Evolutionary conservation across 2,113 vertebrate species (phyloP).

Genomic region (Columba janthina): DNA sequence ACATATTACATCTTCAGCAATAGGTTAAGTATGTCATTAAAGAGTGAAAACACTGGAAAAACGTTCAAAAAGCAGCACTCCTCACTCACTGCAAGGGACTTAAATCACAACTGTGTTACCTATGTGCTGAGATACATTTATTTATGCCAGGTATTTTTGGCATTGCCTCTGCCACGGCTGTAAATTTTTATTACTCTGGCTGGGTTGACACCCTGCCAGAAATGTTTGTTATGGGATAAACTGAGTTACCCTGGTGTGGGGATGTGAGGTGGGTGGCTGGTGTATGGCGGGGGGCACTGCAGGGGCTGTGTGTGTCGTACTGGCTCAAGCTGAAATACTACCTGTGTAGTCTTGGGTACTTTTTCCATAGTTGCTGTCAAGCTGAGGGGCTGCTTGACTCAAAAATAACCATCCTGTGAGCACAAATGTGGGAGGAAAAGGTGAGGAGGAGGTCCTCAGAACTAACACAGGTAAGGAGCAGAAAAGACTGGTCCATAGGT

Average conservation of each 20-base stretch:
- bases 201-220: background rate
- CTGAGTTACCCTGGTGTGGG: background rate
- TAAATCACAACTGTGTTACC: background rate
- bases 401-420: background rate
- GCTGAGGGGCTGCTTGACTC: background rate
- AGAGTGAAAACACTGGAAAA: background rate
- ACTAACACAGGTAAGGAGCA: background rate
- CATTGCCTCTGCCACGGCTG: background rate
- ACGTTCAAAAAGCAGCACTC: background rate
- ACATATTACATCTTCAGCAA: constrained; percentile 36
- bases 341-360: background rate
- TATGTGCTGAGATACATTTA: background rate
- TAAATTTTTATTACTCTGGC: background rate
- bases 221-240: background rate
- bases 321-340: background rate
- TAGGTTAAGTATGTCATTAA: background rate
- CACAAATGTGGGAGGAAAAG: background rate
- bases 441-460: background rate
- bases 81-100: background rate
- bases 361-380: fast-evolving
- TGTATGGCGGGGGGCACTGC: fast-evolving
- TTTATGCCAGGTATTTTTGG: background rate
- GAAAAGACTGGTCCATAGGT: background rate
- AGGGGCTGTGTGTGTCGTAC: fast-evolving
- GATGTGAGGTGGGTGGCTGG: background rate